Conservation (phyloP, 2,113 vertebrate genomes). For the Elgaria multicarinata region DNA sequence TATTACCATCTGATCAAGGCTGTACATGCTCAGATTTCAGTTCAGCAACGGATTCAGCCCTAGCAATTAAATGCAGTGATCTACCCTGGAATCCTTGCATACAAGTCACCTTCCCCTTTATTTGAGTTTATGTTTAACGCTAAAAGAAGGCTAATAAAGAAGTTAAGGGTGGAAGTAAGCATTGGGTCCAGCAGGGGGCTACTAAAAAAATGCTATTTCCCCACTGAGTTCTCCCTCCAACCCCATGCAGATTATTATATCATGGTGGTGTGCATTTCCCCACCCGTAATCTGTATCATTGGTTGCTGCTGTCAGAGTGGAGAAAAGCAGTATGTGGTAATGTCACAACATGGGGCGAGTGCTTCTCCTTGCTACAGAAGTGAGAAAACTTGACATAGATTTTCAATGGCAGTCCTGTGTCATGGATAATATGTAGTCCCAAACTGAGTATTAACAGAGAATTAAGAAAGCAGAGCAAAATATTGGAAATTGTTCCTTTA, state of each 20-base stretch:
- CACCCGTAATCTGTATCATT: background rate
- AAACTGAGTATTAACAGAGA: background rate
- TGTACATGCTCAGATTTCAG: background rate
- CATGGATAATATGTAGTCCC: background rate
- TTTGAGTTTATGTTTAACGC: background rate
- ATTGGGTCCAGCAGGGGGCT: background rate
- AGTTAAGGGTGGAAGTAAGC: background rate
- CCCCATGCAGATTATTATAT: background rate
- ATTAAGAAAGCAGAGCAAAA: background rate
- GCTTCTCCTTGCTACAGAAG: background rate
- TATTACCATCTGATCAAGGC: background rate
- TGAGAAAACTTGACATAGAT: background rate
- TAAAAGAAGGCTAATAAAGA: background rate
- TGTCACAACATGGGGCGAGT: background rate
- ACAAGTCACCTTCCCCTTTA: too few species aligned
- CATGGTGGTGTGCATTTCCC: background rate
- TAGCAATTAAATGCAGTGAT: background rate
- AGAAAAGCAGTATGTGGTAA: background rate
- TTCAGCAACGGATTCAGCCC: background rate
- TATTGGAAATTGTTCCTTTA: background rate
- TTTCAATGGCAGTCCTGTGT: background rate
- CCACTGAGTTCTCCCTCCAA: background rate
- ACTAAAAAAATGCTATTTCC: background rate
- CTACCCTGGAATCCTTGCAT: background rate
- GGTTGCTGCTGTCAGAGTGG: background rate